Evolutionary conservation across 2,113 vertebrate genomes (phyloP), one percentile per base, ranked within the genome.

Genomic region (Chlorodrepanis virens): DNA sequence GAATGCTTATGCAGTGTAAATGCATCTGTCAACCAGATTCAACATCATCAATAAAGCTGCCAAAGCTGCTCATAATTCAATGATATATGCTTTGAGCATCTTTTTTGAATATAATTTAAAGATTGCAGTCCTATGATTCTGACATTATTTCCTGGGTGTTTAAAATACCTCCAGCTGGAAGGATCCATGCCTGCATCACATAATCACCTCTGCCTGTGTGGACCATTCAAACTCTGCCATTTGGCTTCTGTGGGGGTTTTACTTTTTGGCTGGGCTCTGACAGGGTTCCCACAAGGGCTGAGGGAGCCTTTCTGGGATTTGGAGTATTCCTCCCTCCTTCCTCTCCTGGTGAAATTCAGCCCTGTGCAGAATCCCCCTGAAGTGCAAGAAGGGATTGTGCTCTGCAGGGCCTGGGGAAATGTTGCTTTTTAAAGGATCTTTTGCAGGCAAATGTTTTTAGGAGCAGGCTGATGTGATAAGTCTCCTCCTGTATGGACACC

Each of bases 11-110:
- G 96, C 97, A 96, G 97, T 97, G 95, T 96, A 97, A 97, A 97
- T 97, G 97, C 96, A 97, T 97, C 97, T 97, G 97, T 97, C 97
- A 97, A 95, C 89, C 97, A 94, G 95, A 97, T 97, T 96, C 97
- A 97, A 96, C 97, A 97, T 97, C 97, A 97, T 97, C 97, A 97
- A 97, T 97, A 97, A 97, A 97, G 94, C 93, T 97, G 96, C 97
- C 97, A 97, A 95, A 96, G 95, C 95, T 97, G 92, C 96, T 97
- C 96, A 97, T 97, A 97, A 97, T 96, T 94, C 97, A 94, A 94
- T 97, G 97, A 97, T 97, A 95, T 94, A 97, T 94, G 96, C 95
- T 97, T 95, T 89, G 93, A 97, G 90, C 92, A 96, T 97, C 94
- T 96, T 97, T 95, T 95, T 92, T 90, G 91, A 96, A 86, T 96